A percentile compares a stretch with the other conserved stretches of the same genome.
phyloP scores from a whole-genome alignment of 1,140 invertebrate species.

The Euura saliciscinereae region DNA sequence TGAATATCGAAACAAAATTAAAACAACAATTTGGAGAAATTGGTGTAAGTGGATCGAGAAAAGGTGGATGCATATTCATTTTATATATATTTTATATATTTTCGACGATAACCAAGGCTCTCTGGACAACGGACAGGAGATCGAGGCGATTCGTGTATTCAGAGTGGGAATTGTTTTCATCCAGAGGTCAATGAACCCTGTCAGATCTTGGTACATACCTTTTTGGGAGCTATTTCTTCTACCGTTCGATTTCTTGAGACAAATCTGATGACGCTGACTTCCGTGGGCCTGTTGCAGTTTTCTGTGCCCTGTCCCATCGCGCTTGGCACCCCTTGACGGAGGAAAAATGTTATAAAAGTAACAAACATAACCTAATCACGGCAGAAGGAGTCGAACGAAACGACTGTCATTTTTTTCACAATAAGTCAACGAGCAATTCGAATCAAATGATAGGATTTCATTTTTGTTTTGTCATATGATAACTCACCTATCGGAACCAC shows the following conservation, averaged over 20 bases:
- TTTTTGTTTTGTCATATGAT: no score
- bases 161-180: conserved; percentile 48
- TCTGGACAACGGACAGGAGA: no score
- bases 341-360: background rate
- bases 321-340: background rate
- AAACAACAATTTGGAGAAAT: no score
- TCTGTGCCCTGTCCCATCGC: conserved; percentile 57
- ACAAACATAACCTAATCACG: conserved; percentile 1
- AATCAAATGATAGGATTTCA: no score
- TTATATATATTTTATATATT: no score
- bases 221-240: conserved; percentile 58
- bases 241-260: conserved; percentile 57
- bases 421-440: no score
- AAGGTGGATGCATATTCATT: no score
- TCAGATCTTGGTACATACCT: conserved; percentile 42
- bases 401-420: no score
- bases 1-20: conserved; percentile 14
- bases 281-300: conserved; percentile 52
- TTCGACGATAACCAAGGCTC: no score
- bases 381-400: background rate
- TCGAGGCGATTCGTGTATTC: no score
- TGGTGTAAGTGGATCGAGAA: no score
- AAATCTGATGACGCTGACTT: conserved; percentile 58
- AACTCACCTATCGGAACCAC: no score
- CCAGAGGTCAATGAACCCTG: conserved; percentile 53